phyloP scores from a whole-genome alignment of 2,888 invertebrate species.

The Morinoia aosen region DNA sequence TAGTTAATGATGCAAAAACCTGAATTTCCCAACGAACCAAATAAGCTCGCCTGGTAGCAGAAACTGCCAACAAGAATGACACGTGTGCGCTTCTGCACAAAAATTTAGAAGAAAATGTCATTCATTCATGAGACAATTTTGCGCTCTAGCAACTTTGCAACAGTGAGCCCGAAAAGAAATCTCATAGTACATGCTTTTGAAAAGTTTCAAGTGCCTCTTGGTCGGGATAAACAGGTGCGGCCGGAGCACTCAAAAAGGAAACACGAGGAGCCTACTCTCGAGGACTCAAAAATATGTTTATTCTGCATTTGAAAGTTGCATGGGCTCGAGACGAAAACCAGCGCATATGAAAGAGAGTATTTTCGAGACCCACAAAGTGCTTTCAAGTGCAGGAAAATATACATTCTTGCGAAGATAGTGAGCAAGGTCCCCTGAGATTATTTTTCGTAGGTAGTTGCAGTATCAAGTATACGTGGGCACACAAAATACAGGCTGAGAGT shows the following conservation, averaged over 20 bases:
- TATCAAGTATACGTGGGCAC: not conserved
- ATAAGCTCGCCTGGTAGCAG: not conserved
- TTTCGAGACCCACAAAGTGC: not conserved
- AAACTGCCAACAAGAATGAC: not conserved
- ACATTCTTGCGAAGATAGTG: not conserved
- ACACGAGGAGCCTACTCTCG: not conserved
- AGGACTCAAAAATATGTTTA: not conserved
- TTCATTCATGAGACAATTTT: not conserved
- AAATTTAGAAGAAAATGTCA: not conserved
- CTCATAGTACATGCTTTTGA: constrained; percentile 9
- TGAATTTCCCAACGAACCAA: too few relatives aligned
- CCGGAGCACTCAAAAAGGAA: not conserved
- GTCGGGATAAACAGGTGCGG: not conserved
- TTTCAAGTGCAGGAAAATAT: not conserved
- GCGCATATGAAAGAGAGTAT: not conserved
- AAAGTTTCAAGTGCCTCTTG: not conserved
- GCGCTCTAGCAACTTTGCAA: not conserved
- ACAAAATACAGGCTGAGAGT: not conserved
- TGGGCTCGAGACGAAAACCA: not conserved
- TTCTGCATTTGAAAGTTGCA: not conserved
- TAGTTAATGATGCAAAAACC: too few relatives aligned
- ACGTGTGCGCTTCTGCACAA: not conserved
- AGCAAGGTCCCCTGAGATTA: not conserved
- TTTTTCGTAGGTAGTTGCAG: not conserved
- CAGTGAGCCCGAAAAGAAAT: not conserved